Conservation (phyloP, 2,797 vertebrate species). For the Acanthis flammea region DNA sequence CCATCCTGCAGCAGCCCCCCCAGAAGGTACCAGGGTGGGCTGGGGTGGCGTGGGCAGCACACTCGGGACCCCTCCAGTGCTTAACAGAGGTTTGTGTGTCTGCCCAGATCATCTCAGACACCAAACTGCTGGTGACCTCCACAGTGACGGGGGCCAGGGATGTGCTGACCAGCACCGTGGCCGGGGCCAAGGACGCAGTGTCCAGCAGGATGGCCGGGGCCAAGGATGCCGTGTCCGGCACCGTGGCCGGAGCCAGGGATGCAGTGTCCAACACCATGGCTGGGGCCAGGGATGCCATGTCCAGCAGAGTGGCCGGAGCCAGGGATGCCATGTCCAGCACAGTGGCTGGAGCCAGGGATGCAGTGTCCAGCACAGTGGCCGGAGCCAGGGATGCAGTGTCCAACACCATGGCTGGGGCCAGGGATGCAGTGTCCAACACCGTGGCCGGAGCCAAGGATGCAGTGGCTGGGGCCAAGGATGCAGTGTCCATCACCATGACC, state of each 20-base stretch:
- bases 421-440: neutral
- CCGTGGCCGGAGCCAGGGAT: constrained; percentile 69
- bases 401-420: no score
- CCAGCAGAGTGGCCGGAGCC: neutral
- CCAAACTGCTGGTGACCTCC: constrained; percentile 61
- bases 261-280: neutral
- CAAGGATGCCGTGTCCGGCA: neutral
- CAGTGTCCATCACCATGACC: constrained; percentile 64
- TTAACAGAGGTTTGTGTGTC: neutral
- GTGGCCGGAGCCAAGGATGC: neutral
- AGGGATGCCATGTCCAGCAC: neutral
- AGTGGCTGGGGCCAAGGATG: neutral
- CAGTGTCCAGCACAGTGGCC: neutral
- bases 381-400: neutral
- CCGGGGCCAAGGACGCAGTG: constrained; percentile 32
- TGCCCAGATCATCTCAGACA: constrained; percentile 34
- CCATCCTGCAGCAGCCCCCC: constrained; percentile 72
- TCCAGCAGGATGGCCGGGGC: constrained; percentile 55
- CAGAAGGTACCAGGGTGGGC: constrained; percentile 34
- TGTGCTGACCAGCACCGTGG: constrained; percentile 51
- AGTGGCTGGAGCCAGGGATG: constrained; percentile 20
- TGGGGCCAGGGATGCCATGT: neutral
- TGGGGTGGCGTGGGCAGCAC: no score
- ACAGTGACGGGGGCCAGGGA: constrained; percentile 46
- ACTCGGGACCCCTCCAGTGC: fast-evolving